Conservation (phyloP, 2,113 vertebrate species). For the Zapornia atra region DNA sequence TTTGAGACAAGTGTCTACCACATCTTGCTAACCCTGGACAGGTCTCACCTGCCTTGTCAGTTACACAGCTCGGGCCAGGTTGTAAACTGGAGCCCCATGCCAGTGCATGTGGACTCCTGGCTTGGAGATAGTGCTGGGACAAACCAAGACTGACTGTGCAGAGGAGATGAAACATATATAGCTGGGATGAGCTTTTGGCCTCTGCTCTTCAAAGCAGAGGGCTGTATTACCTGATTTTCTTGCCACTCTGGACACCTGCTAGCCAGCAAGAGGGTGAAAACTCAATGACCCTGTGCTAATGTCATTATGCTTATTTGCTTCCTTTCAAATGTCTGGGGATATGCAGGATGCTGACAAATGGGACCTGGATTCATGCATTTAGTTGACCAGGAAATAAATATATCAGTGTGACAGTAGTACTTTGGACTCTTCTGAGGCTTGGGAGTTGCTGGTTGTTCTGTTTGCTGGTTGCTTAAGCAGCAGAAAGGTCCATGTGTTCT, state of each 20-base stretch:
- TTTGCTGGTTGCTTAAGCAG: slow-evolving; percentile 15
- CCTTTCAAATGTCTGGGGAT: slow-evolving; percentile 18
- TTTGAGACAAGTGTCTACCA: not conserved
- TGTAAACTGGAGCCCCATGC: not conserved
- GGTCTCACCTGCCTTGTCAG: not conserved
- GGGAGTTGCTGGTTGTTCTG: not conserved
- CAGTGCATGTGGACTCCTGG: too few species aligned
- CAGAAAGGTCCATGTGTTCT: slow-evolving; percentile 43
- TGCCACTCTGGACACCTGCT: not conserved
- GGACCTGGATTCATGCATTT: slow-evolving; percentile 19
- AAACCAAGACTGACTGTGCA: not conserved
- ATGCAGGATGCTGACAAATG: slow-evolving; percentile 27
- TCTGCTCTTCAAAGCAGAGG: not conserved
- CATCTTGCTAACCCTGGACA: not conserved
- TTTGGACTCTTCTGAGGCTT: not conserved
- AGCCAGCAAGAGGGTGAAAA: not conserved
- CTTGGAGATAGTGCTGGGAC: not conserved
- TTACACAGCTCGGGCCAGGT: fast-evolving
- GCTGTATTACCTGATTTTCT: not conserved
- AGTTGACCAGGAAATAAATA: slow-evolving; percentile 42
- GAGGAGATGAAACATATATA: not conserved
- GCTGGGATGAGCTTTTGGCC: not conserved
- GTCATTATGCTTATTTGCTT: slow-evolving; percentile 47
- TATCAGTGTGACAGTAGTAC: not conserved
- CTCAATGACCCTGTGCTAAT: not conserved